phyloP scores from a whole-genome alignment of 1,140 invertebrate species.

The Diabrotica undecimpunctata region DNA sequence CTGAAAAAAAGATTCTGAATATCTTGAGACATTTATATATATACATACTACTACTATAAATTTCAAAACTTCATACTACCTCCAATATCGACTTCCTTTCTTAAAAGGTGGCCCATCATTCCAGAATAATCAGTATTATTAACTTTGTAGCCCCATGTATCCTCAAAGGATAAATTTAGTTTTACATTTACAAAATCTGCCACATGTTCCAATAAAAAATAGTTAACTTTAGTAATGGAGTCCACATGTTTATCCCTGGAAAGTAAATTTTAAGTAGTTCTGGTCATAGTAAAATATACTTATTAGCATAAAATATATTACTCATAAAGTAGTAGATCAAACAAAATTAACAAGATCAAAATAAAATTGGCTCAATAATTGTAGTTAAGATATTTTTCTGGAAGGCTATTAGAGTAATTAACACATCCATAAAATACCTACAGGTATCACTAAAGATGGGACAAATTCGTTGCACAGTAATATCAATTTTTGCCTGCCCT shows the following conservation, averaged over 20 bases:
- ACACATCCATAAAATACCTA: too few relatives aligned
- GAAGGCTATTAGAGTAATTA: not conserved
- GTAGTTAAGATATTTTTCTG: not conserved
- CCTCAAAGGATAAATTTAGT: slow-evolving; percentile 50
- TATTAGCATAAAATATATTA: not conserved
- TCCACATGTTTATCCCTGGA: slow-evolving; percentile 56
- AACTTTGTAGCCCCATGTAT: slow-evolving; percentile 55
- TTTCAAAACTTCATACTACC: slow-evolving; percentile 47
- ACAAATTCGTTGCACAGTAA: too few relatives aligned
- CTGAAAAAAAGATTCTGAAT: slow-evolving; percentile 37
- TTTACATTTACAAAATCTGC: slow-evolving; percentile 56
- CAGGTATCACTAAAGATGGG: too few relatives aligned
- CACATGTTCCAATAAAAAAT: slow-evolving; percentile 54
- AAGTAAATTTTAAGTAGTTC: not conserved
- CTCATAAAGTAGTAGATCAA: not conserved
- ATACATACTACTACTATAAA: too few relatives aligned
- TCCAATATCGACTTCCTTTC: slow-evolving; percentile 59
- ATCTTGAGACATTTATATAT: too few relatives aligned
- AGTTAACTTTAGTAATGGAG: slow-evolving; percentile 62
- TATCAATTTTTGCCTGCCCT: too few relatives aligned
- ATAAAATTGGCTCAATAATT: not conserved
- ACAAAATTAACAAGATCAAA: too few relatives aligned
- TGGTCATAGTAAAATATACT: not conserved
- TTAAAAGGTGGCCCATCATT: slow-evolving; percentile 59
- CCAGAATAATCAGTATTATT: slow-evolving; percentile 55